Evolutionary conservation across 2,888 invertebrate genomes (phyloP).

Genomic region (Drosophila monieri): DNA sequence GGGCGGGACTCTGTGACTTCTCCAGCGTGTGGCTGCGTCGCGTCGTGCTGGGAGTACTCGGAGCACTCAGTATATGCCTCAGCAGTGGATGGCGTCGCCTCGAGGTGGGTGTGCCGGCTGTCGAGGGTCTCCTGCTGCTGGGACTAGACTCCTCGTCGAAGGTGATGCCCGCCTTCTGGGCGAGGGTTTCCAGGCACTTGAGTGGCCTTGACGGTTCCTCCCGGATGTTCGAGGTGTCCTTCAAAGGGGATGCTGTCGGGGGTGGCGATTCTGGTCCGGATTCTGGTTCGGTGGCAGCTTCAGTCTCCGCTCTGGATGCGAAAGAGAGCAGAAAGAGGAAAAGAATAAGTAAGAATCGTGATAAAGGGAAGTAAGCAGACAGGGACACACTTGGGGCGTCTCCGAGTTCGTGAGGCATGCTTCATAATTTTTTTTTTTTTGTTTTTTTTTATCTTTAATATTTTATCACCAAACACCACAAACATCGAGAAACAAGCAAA

Average conservation of each 20-base stretch:
- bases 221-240: constrained; percentile 82
- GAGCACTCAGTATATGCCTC: constrained; percentile 12
- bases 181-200: constrained; percentile 89
- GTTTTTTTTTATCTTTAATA: constrained; percentile 1
- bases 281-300: constrained; percentile 1
- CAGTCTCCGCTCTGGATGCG: constrained; percentile 19
- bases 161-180: constrained; percentile 90
- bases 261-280: neutral
- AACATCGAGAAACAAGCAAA: constrained; percentile 7
- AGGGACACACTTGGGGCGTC: constrained; percentile 23
- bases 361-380: constrained; percentile 2
- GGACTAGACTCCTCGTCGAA: constrained; percentile 86
- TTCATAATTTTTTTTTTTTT: constrained; percentile 10
- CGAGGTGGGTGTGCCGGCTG: constrained; percentile 22
- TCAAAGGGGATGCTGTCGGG: constrained; percentile 67
- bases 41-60: constrained; percentile 48
- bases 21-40: constrained; percentile 85
- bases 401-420: constrained; percentile 33
- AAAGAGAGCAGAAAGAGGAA: neutral
- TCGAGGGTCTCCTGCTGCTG: neutral
- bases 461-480: neutral
- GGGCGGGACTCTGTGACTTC: constrained; percentile 86
- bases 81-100: constrained; percentile 25
- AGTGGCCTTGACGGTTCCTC: constrained; percentile 84
- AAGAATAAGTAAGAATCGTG: constrained; percentile 12